These are phyloP conservation scores for Cyanistes caeruleus DNA, from an alignment of 2,113 vertebrate genomes.

Conservation along the genomic window DNA sequence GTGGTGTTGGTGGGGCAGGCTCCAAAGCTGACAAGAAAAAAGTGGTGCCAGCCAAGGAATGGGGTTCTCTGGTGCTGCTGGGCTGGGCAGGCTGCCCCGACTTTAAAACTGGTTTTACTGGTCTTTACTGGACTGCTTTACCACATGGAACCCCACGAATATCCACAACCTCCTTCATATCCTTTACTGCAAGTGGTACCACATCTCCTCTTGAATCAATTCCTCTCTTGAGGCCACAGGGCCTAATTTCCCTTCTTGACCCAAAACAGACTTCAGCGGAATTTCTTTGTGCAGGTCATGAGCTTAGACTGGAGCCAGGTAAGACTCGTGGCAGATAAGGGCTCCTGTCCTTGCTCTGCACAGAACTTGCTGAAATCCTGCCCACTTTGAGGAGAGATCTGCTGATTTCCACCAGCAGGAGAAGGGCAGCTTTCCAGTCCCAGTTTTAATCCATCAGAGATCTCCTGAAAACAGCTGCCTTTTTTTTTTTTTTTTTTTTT, in stretches of 20 bases:
- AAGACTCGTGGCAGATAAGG: not conserved
- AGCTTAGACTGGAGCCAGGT: not conserved
- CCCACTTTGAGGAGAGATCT: not conserved
- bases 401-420: not conserved
- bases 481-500: not conserved
- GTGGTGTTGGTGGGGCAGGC: not conserved
- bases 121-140: fast-evolving
- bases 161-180: not conserved
- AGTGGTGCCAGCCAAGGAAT: not conserved
- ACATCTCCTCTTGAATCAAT: not conserved
- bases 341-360: not conserved
- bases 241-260: not conserved
- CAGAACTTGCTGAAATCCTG: not conserved
- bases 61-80: not conserved
- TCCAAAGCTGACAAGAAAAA: not conserved
- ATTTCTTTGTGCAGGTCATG: not conserved
- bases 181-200: not conserved
- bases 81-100: not conserved
- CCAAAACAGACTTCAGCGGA: fast-evolving
- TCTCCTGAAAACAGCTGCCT: slow-evolving; percentile 40
- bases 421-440: not conserved
- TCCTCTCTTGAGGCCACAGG: not conserved
- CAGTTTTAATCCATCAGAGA: not conserved
- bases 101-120: not conserved
- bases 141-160: fast-evolving